Evolutionary conservation across 1,140 invertebrate genomes (phyloP).

Genomic region (Euwallacea fornicatus): DNA sequence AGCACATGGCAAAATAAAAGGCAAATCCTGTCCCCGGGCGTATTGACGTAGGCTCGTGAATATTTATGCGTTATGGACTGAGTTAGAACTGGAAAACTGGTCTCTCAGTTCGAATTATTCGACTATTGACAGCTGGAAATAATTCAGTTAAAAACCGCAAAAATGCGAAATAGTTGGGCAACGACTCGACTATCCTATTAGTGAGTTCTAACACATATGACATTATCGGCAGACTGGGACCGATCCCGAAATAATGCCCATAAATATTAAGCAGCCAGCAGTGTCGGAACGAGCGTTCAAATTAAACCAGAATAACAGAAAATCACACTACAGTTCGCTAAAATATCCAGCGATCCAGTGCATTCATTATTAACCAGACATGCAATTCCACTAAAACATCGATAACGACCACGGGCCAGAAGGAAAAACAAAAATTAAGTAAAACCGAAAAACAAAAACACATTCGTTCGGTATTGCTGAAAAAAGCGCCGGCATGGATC

Average conservation of each 20-base stretch:
- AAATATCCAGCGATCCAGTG: constrained; percentile 47
- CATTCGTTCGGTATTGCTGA: constrained; percentile 30
- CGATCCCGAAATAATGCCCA: constrained; percentile 37
- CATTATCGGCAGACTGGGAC: constrained; percentile 28
- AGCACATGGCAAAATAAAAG: constrained; percentile 4
- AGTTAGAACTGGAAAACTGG: too few species aligned
- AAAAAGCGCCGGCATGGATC: constrained; percentile 17
- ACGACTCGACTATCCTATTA: constrained; percentile 33
- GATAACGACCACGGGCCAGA: constrained; percentile 49
- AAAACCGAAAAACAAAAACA: constrained; percentile 40
- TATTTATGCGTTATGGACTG: neutral
- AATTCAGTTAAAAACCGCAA: constrained; percentile 29
- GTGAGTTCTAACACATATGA: constrained; percentile 31
- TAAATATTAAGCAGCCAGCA: constrained; percentile 40
- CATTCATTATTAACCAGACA: constrained; percentile 52
- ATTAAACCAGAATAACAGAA: constrained; percentile 50
- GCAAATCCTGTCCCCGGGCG: neutral
- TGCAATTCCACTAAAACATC: constrained; percentile 53
- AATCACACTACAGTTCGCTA: constrained; percentile 49
- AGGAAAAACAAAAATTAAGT: constrained; percentile 39
- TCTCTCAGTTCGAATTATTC: too few species aligned
- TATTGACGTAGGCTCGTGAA: neutral
- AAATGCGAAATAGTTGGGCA: constrained; percentile 9
- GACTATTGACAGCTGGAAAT: neutral
- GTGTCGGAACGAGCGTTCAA: constrained; percentile 31